Evolutionary conservation across 2,113 vertebrate species (phyloP).

Genomic region (Equus quagga): DNA sequence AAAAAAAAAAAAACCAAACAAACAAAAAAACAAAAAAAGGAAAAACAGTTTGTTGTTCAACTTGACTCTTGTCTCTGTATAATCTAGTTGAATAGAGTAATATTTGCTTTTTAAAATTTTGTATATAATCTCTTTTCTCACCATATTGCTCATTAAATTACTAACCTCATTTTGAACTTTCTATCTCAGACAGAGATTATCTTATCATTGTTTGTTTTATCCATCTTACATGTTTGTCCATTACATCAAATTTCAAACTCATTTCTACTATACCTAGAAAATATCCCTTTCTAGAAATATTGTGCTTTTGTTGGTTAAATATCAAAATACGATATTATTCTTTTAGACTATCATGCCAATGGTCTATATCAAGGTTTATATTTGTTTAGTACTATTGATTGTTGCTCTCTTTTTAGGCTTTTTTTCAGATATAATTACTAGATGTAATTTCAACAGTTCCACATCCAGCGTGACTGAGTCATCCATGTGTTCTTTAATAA

Average conservation of each 20-base stretch:
- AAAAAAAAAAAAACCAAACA: too few relatives aligned
- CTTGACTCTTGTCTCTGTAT: background rate
- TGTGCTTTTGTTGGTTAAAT: background rate
- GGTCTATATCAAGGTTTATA: background rate
- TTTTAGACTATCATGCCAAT: background rate
- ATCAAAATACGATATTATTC: background rate
- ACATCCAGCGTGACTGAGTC: background rate
- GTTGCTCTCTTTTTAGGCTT: background rate
- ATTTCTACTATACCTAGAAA: background rate
- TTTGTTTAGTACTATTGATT: background rate
- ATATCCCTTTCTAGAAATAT: conserved; percentile 8
- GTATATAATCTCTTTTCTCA: background rate
- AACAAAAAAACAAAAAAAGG: background rate
- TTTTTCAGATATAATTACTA: background rate
- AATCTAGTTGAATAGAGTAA: background rate
- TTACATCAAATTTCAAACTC: conserved; percentile 27
- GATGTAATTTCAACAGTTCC: background rate
- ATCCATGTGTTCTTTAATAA: background rate
- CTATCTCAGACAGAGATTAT: background rate
- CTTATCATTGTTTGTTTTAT: conserved; percentile 5
- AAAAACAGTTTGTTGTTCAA: background rate
- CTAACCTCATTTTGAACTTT: conserved; percentile 15
- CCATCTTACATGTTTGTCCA: background rate
- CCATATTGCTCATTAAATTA: background rate
- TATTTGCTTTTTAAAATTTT: conserved; percentile 19